Percentiles rank a stretch among this genome's conserved stretches.
Evolutionary conservation across 2,797 vertebrate species (phyloP).

Genomic region (Odontamblyopus lacepedii): DNA sequence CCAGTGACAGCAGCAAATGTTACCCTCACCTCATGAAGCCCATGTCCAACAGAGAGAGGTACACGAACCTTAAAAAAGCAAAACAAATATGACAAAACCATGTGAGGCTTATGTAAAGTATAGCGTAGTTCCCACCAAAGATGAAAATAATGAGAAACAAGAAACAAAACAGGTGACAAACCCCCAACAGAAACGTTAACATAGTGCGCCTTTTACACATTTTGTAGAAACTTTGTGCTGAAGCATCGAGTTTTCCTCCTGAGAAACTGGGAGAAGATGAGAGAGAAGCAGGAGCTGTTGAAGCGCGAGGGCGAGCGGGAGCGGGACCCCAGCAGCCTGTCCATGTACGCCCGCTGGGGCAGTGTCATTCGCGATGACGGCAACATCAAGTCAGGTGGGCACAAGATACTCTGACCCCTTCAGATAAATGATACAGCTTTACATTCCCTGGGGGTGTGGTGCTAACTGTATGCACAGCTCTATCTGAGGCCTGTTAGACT

Average conservation of each 20-base stretch:
- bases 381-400: conserved; percentile 93
- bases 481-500: no score
- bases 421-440: no score
- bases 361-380: conserved; percentile 93
- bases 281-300: conserved; percentile 91
- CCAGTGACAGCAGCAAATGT: conserved; percentile 87
- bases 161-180: no score
- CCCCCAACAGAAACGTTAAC: no score
- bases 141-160: neutral
- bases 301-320: conserved; percentile 86
- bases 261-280: conserved; percentile 96
- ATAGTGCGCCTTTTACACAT: neutral
- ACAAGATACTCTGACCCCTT: neutral
- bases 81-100: neutral
- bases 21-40: conserved; percentile 97
- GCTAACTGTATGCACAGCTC: no score
- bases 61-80: conserved; percentile 15
- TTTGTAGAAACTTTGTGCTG: conserved; percentile 91
- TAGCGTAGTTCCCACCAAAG: neutral
- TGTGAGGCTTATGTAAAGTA: neutral
- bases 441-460: no score
- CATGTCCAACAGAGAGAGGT: conserved; percentile 98
- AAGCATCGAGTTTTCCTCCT: conserved; percentile 95
- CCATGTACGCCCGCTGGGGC: conserved; percentile 91
- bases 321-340: conserved; percentile 76